These are phyloP conservation scores for Calliphora vomitoria DNA, from an alignment of 2,888 invertebrate genomes.

Conservation along the genomic window DNA sequence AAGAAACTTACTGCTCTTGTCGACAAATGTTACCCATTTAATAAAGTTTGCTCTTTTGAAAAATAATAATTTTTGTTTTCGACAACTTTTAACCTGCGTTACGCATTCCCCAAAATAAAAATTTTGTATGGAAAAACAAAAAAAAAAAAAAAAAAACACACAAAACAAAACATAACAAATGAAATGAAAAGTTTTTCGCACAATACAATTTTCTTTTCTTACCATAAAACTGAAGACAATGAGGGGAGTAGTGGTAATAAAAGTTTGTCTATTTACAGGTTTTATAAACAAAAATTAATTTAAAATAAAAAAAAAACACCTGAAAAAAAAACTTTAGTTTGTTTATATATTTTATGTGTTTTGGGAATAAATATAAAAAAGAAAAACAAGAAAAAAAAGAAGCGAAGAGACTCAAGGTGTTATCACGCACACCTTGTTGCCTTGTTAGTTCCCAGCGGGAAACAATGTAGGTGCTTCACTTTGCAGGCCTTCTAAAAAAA, in stretches of 20 bases:
- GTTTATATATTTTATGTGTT: constrained; percentile 30
- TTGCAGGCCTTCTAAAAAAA: no score
- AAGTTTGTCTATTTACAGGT: constrained; percentile 31
- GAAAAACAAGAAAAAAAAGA: not conserved
- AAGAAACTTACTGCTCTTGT: constrained; percentile 66
- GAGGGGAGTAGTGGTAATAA: not conserved
- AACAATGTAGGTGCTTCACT: no score
- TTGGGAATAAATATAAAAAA: constrained; percentile 36
- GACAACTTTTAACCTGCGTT: constrained; percentile 1
- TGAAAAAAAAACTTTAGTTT: constrained; percentile 45
- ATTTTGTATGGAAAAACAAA: not conserved
- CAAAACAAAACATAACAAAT: not conserved
- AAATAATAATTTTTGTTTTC: not conserved
- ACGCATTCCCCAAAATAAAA: constrained; percentile 14
- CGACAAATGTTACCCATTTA: constrained; percentile 75
- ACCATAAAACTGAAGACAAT: not conserved
- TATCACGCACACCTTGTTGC: constrained; percentile 62
- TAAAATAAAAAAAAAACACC: not conserved
- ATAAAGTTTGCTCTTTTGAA: constrained; percentile 18
- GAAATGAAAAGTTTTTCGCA: constrained; percentile 15
- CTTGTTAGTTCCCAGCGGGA: not conserved
- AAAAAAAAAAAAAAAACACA: no score
- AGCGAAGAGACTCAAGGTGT: constrained; percentile 31
- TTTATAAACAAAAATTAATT: constrained; percentile 50
- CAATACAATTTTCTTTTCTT: not conserved